Evolutionary conservation across 2,888 invertebrate genomes (phyloP).

Genomic region (Lissonota sp.): DNA sequence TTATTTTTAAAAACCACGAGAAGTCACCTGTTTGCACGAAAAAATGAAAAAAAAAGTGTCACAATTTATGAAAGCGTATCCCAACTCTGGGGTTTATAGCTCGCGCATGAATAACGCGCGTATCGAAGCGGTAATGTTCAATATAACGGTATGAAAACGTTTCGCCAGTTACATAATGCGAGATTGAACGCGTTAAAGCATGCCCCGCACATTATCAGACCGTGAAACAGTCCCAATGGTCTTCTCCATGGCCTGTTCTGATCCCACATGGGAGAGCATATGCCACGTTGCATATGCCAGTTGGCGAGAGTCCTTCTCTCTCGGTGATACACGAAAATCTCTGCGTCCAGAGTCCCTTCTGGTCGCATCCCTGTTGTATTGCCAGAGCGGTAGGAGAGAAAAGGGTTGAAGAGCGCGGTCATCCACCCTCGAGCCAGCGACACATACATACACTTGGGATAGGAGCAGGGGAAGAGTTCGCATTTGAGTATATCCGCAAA

Average conservation of each 20-base stretch:
- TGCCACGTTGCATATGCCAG: slow-evolving; percentile 60
- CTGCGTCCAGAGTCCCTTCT: background rate
- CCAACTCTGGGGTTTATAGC: too few relatives aligned
- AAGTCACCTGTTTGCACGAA: background rate
- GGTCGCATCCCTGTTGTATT: slow-evolving; percentile 2
- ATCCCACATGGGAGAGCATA: slow-evolving; percentile 64
- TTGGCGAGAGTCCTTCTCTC: slow-evolving; percentile 57
- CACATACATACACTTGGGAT: slow-evolving; percentile 14
- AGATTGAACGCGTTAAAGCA: slow-evolving; percentile 18
- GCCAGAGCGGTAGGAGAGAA: background rate
- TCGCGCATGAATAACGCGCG: too few relatives aligned
- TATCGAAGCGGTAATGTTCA: background rate
- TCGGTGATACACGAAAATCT: slow-evolving; percentile 61
- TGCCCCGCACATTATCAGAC: background rate
- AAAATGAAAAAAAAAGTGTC: background rate
- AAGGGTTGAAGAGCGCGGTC: slow-evolving; percentile 12
- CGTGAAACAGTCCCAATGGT: slow-evolving; percentile 38
- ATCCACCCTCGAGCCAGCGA: slow-evolving; percentile 30
- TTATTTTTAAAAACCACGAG: too few relatives aligned
- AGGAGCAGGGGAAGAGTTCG: slow-evolving; percentile 7
- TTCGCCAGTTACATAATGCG: slow-evolving; percentile 8
- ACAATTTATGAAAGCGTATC: too few relatives aligned
- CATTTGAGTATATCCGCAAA: slow-evolving; percentile 71
- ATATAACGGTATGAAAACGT: slow-evolving; percentile 22
- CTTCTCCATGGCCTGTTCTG: slow-evolving; percentile 28